Conservation (phyloP, 1,140 invertebrate species). For the Akabosia matsudoensis region DNA sequence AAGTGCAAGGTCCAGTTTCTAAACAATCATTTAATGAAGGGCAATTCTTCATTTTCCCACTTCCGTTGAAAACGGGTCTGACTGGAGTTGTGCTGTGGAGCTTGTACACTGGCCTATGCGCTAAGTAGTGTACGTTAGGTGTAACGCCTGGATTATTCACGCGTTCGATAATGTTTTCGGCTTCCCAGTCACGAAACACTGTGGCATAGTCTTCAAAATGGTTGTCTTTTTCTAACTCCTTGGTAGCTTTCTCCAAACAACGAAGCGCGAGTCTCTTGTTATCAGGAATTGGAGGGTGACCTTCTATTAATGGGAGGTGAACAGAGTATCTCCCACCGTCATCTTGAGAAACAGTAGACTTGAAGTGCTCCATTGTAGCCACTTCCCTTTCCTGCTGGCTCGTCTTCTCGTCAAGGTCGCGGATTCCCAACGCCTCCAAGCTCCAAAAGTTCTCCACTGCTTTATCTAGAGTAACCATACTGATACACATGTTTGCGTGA, state of each 20-base stretch:
- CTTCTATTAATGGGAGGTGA: conserved; percentile 33
- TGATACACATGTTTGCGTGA: background rate
- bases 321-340: conserved; percentile 24
- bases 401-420: conserved; percentile 32
- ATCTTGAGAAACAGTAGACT: conserved; percentile 13
- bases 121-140: conserved; percentile 10
- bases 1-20: conserved; percentile 51
- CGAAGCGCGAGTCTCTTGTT: conserved; percentile 19
- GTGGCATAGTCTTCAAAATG: conserved; percentile 21
- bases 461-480: background rate
- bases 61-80: conserved; percentile 46
- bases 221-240: background rate
- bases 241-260: conserved; percentile 29
- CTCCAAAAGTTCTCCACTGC: conserved; percentile 48
- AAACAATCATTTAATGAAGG: conserved; percentile 51
- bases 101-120: conserved; percentile 27
- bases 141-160: background rate
- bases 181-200: conserved; percentile 37
- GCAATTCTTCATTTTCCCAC: conserved; percentile 41
- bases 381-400: conserved; percentile 29
- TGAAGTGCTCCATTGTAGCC: conserved; percentile 25
- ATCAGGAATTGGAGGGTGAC: conserved; percentile 15
- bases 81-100: conserved; percentile 31
- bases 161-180: conserved; percentile 41
- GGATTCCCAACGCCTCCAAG: conserved; percentile 48